Conservation (phyloP, 2,797 vertebrate species). For the Girardinus metallicus region DNA sequence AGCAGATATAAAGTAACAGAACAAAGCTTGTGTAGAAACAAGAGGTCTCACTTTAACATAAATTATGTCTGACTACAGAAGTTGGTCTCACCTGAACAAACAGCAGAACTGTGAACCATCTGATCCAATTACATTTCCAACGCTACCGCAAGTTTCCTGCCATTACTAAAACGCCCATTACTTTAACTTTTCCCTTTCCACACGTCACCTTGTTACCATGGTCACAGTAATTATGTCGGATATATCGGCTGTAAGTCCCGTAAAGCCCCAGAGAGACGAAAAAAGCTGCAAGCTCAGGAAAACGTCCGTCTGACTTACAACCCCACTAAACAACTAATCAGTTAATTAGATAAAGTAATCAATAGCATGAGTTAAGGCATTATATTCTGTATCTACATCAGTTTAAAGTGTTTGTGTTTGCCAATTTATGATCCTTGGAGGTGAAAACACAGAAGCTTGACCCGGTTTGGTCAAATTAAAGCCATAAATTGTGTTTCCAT, state of each 20-base stretch:
- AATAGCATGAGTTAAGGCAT: neutral
- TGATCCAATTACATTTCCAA: neutral
- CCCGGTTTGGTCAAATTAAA: conserved; percentile 64
- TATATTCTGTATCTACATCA: conserved; percentile 12
- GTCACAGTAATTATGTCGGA: neutral
- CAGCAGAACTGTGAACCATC: neutral
- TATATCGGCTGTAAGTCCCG: neutral
- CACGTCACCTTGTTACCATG: neutral
- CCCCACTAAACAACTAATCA: conserved; percentile 4
- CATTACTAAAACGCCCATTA: neutral
- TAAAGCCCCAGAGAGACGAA: neutral
- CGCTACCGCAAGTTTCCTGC: neutral
- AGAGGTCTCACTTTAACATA: neutral
- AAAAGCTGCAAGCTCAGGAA: conserved; percentile 2
- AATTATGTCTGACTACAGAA: neutral
- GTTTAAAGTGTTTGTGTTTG: neutral
- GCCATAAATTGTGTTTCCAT: conserved; percentile 67
- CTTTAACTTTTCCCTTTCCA: neutral
- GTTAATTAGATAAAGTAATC: conserved; percentile 19
- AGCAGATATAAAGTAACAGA: neutral
- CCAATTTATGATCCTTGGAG: conserved; percentile 25
- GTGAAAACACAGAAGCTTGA: conserved; percentile 23
- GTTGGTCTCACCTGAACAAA: neutral
- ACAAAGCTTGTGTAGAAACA: neutral
- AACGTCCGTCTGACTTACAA: neutral